Conservation (phyloP, 1,140 invertebrate genomes). For the Aphidius gifuensis region DNA sequence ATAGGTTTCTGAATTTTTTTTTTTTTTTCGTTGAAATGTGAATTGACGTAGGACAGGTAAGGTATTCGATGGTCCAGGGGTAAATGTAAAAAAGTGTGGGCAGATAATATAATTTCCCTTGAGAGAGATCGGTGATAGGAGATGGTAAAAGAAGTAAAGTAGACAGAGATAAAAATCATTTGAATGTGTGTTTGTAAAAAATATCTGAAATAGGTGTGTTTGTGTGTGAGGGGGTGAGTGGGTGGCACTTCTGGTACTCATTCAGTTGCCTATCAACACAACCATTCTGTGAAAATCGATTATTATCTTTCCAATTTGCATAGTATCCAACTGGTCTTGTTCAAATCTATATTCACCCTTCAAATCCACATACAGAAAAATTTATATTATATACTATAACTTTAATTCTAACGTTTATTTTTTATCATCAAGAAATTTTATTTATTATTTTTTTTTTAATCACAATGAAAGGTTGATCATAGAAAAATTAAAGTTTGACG, state of each 20-base stretch:
- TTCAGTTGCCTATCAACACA: conserved; percentile 49
- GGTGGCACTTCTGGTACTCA: conserved; percentile 27
- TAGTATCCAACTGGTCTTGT: conserved; percentile 47
- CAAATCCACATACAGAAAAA: too few relatives aligned
- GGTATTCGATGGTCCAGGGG: conserved; percentile 43
- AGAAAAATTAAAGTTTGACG: too few relatives aligned
- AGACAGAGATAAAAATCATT: conserved; percentile 14
- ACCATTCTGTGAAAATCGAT: conserved; percentile 54
- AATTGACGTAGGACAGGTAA: conserved; percentile 37
- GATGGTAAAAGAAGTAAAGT: conserved; percentile 10
- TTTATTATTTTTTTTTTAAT: not conserved
- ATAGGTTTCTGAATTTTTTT: not conserved
- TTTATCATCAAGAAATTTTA: not conserved
- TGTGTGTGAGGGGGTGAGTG: conserved; percentile 11
- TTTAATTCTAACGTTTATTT: too few relatives aligned
- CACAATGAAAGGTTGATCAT: too few relatives aligned
- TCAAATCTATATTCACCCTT: conserved; percentile 39
- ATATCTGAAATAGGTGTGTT: conserved; percentile 26
- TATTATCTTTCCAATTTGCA: conserved; percentile 58
- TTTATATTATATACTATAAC: too few relatives aligned
- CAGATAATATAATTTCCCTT: conserved; percentile 55
- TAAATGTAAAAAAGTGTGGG: conserved; percentile 20
- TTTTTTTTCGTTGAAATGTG: too few relatives aligned
- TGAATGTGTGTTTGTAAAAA: conserved; percentile 37
- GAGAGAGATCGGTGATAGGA: conserved; percentile 51